A percentile compares a stretch with the other conserved stretches of the same genome.
These are phyloP conservation scores for Perizoma flavofasciatum DNA, from an alignment of 2,888 invertebrate genomes.

Conservation along the genomic window DNA sequence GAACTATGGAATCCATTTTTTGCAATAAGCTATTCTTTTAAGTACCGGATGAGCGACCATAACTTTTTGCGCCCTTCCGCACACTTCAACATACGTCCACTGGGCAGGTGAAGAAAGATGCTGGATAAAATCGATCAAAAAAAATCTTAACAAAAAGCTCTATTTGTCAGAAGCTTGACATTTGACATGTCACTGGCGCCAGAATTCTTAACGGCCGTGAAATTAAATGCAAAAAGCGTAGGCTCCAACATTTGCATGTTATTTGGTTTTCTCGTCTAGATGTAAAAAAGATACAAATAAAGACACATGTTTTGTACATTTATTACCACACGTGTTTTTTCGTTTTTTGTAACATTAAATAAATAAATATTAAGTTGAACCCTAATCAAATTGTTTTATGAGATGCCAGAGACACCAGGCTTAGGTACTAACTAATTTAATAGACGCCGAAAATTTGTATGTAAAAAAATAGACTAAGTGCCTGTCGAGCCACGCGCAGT, in stretches of 20 bases:
- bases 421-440: neutral
- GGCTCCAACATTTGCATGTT: neutral
- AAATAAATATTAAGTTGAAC: neutral
- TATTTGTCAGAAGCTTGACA: constrained; percentile 17
- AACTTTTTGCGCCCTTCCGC: neutral
- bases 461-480: too few species aligned
- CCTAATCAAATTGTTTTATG: neutral
- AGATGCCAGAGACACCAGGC: neutral
- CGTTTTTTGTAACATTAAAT: constrained; percentile 13
- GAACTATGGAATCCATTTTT: too few species aligned
- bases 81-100: constrained; percentile 9
- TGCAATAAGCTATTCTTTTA: too few species aligned
- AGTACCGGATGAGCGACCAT: neutral
- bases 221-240: constrained; percentile 22
- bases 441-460: too few species aligned
- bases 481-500: too few species aligned
- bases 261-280: too few species aligned
- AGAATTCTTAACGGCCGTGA: constrained; percentile 18
- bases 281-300: constrained; percentile 9
- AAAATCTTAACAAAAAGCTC: constrained; percentile 3
- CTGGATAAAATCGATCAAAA: constrained; percentile 6
- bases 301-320: constrained; percentile 11
- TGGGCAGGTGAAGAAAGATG: constrained; percentile 17
- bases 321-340: constrained; percentile 2
- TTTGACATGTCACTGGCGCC: constrained; percentile 28